Evolutionary conservation across 2,888 invertebrate genomes (phyloP).

Genomic region (Phoenoteleia sp.): DNA sequence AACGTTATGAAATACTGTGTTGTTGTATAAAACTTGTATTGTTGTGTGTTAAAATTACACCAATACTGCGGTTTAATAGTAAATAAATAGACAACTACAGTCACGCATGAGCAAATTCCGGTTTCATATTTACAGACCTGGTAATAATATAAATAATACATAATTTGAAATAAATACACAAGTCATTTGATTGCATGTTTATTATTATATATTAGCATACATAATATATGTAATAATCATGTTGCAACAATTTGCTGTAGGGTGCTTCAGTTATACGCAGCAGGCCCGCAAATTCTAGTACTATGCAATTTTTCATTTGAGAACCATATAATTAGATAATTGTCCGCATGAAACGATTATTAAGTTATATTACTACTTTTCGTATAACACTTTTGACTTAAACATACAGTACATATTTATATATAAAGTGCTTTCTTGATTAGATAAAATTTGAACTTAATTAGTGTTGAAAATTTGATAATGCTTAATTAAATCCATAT

Average conservation of each 20-base stretch:
- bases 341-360: conserved; percentile 53
- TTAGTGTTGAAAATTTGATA: no score
- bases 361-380: conserved; percentile 51
- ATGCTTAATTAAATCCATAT: no score
- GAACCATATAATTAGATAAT: conserved; percentile 49
- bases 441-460: conserved; percentile 18
- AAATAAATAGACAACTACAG: no score
- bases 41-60: no score
- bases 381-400: conserved; percentile 40
- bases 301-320: conserved; percentile 61
- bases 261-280: conserved; percentile 69
- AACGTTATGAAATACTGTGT: no score
- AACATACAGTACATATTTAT: conserved; percentile 53
- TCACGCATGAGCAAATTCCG: no score
- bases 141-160: no score
- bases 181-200: conserved; percentile 43
- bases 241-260: conserved; percentile 65
- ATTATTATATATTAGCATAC: conserved; percentile 68
- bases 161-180: no score
- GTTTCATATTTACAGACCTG: no score
- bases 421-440: conserved; percentile 49
- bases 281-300: conserved; percentile 67
- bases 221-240: conserved; percentile 70
- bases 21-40: no score
- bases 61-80: no score